phyloP scores from a whole-genome alignment of 1,140 invertebrate species.

The Zaprionus africanus region DNA sequence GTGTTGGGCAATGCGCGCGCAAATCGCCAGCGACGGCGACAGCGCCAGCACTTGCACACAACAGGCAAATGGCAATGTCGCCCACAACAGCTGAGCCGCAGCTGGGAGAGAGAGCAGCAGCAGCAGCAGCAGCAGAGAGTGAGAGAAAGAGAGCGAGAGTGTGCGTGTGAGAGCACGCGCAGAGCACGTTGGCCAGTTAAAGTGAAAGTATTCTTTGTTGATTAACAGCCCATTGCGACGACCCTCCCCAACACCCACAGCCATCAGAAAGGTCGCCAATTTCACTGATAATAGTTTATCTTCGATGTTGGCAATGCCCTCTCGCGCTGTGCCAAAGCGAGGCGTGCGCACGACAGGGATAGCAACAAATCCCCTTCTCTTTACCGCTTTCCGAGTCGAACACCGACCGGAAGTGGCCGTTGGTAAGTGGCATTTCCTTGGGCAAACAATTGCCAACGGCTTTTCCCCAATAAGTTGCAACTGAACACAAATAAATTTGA shows the following conservation, averaged over 20 bases:
- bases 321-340: not conserved
- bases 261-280: conserved; percentile 75
- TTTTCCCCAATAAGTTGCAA: conserved; percentile 22
- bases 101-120: conserved; percentile 24
- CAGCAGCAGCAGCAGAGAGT: conserved; percentile 4
- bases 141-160: conserved; percentile 31
- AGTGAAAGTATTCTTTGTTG: conserved; percentile 77
- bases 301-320: conserved; percentile 60
- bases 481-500: conserved; percentile 16
- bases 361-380: conserved; percentile 10
- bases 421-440: conserved; percentile 56
- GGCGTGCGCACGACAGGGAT: conserved; percentile 32
- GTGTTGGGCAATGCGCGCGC: conserved; percentile 74
- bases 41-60: conserved; percentile 45
- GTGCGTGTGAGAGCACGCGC: conserved; percentile 35
- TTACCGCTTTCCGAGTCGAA: conserved; percentile 12
- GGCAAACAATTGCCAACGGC: conserved; percentile 37
- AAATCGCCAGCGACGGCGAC: conserved; percentile 49
- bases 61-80: conserved; percentile 59
- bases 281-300: conserved; percentile 74
- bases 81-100: conserved; percentile 68
- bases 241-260: conserved; percentile 1
- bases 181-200: conserved; percentile 45
- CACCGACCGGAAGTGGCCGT: conserved; percentile 57
- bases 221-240: conserved; percentile 60